Evolutionary conservation across 2,113 vertebrate species (phyloP).

Genomic region (Ameiurus melas): DNA sequence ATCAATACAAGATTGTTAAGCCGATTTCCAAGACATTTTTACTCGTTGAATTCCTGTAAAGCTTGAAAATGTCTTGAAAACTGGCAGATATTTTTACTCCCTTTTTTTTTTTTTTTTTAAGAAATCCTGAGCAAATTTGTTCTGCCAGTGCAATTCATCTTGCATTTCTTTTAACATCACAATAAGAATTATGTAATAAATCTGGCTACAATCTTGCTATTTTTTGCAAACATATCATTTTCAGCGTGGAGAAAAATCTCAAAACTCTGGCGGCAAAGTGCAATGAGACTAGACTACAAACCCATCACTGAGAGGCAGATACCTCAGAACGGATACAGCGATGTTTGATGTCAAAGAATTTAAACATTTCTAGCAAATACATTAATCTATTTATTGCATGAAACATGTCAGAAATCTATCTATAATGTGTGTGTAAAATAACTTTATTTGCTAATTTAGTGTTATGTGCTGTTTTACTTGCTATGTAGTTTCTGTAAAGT

Average conservation of each 20-base stretch:
- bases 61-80: too few relatives aligned
- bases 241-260: background rate
- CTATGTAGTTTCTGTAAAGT: constrained; percentile 31
- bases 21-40: background rate
- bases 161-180: background rate
- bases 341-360: constrained; percentile 20
- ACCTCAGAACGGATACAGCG: background rate
- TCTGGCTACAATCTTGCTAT: background rate
- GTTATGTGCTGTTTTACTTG: constrained; percentile 9
- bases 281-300: background rate
- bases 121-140: background rate
- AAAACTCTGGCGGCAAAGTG: constrained; percentile 19
- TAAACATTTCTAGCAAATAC: background rate
- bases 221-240: background rate
- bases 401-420: background rate
- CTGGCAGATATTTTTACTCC: background rate
- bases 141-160: background rate
- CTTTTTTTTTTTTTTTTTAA: background rate
- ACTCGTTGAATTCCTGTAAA: background rate
- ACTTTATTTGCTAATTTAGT: constrained; percentile 12
- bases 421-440: background rate
- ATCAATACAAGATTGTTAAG: background rate
- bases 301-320: background rate
- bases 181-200: too few relatives aligned
- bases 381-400: constrained; percentile 30